These are phyloP conservation scores for Arrhopalites spinosus DNA, from an alignment of 2,888 invertebrate genomes.

Conservation along the genomic window DNA sequence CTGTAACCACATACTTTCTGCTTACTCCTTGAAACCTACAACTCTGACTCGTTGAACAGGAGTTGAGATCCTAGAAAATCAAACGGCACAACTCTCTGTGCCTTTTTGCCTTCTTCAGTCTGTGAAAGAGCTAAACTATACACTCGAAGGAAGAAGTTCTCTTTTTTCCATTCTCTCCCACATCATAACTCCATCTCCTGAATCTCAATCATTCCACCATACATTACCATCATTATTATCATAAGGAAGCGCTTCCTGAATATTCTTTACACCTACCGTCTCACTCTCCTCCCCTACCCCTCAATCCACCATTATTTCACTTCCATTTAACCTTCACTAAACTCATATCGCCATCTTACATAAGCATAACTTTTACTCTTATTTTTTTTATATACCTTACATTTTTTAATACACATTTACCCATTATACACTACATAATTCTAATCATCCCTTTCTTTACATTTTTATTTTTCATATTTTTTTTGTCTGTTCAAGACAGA, in stretches of 20 bases:
- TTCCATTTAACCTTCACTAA: constrained; percentile 21
- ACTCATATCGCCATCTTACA: constrained; percentile 6
- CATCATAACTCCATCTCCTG: constrained; percentile 46
- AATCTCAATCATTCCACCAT: constrained; percentile 52
- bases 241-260: constrained; percentile 41
- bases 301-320: background rate
- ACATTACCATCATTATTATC: constrained; percentile 46
- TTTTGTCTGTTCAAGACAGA: no score
- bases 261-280: constrained; percentile 6
- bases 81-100: background rate
- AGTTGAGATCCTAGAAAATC: background rate
- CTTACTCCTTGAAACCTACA: background rate
- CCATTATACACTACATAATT: no score
- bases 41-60: no score
- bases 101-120: background rate
- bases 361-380: constrained; percentile 23
- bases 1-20: constrained; percentile 21
- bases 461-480: no score
- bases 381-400: no score
- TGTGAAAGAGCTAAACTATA: background rate
- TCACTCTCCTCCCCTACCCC: constrained; percentile 27
- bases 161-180: constrained; percentile 35
- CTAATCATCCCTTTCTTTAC: background rate
- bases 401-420: no score
- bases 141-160: constrained; percentile 42